Percentiles rank a stretch among this genome's conserved stretches.
These are phyloP conservation scores for Kryptolebias ocellatus DNA, from an alignment of 2,797 vertebrate species.

Conservation along the genomic window DNA sequence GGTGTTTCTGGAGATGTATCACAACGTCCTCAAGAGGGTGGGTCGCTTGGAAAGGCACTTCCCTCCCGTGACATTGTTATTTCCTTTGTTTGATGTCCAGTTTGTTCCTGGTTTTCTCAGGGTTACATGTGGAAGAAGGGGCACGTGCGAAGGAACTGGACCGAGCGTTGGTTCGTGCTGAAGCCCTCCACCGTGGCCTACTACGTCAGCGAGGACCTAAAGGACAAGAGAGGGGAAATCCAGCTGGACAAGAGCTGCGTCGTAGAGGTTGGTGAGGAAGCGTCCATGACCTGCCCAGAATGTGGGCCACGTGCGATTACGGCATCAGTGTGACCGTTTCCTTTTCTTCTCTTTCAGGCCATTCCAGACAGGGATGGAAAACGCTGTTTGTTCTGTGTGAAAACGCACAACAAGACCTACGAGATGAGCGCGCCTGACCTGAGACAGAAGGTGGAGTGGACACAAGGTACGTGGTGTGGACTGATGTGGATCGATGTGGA, in stretches of 20 bases:
- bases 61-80: too few relatives aligned
- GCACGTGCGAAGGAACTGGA: slow-evolving; percentile 84
- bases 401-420: slow-evolving; percentile 80
- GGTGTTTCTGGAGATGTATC: slow-evolving; percentile 86
- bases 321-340: background rate
- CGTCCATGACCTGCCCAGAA: slow-evolving; percentile 1
- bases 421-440: slow-evolving; percentile 85
- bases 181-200: slow-evolving; percentile 78
- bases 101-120: slow-evolving; percentile 48
- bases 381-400: slow-evolving; percentile 84
- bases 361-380: slow-evolving; percentile 83
- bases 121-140: slow-evolving; percentile 88
- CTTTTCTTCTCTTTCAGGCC: slow-evolving; percentile 46
- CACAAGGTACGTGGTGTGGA: slow-evolving; percentile 66
- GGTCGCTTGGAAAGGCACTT: slow-evolving; percentile 5
- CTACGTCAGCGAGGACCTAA: slow-evolving; percentile 80
- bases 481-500: background rate
- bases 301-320: background rate
- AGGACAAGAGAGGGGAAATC: slow-evolving; percentile 84
- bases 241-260: slow-evolving; percentile 77
- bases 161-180: slow-evolving; percentile 87
- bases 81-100: background rate
- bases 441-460: slow-evolving; percentile 84
- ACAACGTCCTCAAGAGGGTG: slow-evolving; percentile 84
- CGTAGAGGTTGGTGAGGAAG: slow-evolving; percentile 75